These are phyloP conservation scores for Halisarca cf. caerulea DNA, from an alignment of 37 sponge, comb jelly and placozoan species.

Conservation along the genomic window DNA sequence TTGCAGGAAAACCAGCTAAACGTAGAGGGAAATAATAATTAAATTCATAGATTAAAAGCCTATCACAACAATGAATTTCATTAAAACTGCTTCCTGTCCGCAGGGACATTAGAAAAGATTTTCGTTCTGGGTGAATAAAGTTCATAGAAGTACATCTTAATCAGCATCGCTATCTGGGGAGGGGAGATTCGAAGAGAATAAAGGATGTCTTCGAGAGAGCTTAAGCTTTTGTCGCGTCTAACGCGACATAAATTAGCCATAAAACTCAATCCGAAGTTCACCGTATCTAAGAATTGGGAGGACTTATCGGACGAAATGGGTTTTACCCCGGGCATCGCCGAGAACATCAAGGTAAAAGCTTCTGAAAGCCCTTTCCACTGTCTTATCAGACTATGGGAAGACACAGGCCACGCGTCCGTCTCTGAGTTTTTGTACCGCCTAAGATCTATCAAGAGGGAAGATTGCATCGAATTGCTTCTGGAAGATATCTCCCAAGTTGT, in stretches of 20 bases:
- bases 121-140: neutral
- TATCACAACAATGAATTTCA: neutral
- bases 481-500: neutral
- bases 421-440: neutral
- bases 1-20: conserved; percentile 76
- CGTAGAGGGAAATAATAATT: neutral
- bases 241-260: neutral
- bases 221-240: neutral
- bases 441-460: neutral
- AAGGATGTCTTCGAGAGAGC: neutral
- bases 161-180: neutral
- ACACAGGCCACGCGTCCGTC: neutral
- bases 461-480: neutral
- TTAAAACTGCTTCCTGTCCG: neutral
- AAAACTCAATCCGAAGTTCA: neutral
- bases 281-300: neutral
- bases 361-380: neutral
- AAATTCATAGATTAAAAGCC: neutral
- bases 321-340: neutral
- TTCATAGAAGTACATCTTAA: neutral
- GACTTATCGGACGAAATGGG: conserved; percentile 21
- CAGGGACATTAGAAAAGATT: neutral
- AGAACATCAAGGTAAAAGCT: neutral
- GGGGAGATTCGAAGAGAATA: neutral
- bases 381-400: neutral